These are phyloP conservation scores for Criorhina ranunculi DNA, from an alignment of 2,888 invertebrate species.

Conservation along the genomic window DNA sequence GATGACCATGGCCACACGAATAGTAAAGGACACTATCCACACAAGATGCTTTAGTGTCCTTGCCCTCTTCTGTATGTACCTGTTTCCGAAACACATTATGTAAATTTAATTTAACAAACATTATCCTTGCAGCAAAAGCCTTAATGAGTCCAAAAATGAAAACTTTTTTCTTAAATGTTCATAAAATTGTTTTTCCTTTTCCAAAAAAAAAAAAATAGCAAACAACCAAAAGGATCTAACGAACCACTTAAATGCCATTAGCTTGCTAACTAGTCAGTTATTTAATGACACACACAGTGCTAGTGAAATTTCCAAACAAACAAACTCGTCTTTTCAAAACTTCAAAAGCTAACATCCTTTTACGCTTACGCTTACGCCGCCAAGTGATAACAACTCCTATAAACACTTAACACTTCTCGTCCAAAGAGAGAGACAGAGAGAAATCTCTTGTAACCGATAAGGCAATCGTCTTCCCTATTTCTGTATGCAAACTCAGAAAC, in stretches of 20 bases:
- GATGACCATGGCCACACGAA: no score
- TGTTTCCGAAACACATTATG: constrained; percentile 9
- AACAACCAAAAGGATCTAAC: constrained; percentile 29
- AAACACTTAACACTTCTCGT: constrained; percentile 52
- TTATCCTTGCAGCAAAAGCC: constrained; percentile 11
- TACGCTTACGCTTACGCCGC: constrained; percentile 31
- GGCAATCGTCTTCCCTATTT: background rate
- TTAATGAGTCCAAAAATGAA: constrained; percentile 6
- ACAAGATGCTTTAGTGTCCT: no score
- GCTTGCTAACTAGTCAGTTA: constrained; percentile 59
- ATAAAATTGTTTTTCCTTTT: constrained; percentile 1
- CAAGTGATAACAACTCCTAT: constrained; percentile 57
- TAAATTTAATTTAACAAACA: constrained; percentile 3
- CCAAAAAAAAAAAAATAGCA: background rate
- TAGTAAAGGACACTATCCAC: no score
- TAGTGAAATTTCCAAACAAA: constrained; percentile 20
- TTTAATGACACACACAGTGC: constrained; percentile 52
- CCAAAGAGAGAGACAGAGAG: no score
- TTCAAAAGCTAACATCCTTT: constrained; percentile 46
- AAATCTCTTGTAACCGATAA: background rate
- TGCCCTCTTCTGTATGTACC: no score
- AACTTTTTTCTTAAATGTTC: constrained; percentile 9
- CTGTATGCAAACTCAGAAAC: constrained; percentile 24
- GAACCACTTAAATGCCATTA: constrained; percentile 61
- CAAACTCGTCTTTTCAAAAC: constrained; percentile 9